Evolutionary conservation across 2,888 invertebrate species (phyloP), one percentile per base, ranked within the genome.

Genomic region (Agrilus mali): DNA sequence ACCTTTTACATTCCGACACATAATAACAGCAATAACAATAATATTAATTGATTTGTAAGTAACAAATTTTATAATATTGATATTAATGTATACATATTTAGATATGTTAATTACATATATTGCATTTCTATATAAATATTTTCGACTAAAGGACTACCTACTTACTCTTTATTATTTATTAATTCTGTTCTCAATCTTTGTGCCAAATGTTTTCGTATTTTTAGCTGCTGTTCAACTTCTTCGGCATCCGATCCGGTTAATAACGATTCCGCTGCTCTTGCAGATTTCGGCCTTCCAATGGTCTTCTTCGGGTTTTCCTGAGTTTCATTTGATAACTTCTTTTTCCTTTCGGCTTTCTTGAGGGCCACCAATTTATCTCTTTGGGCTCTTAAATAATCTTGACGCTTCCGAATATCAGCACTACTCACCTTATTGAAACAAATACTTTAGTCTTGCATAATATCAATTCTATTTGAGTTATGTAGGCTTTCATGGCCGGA

Each of bases 331-430:
- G 75, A 77, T 7, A 93, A 69, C 60, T 86, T 80, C 53, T 84
- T 82, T 59, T 86, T 84, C 15, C 95, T 75, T 16, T 86, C 90
- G 60, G 86, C 82, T 59, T 86, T 87, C 66, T 95, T 96, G 59
- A 94, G 69, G 15, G 86, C 86, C 36, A 95, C 73, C 41, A 96
- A 73, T 61, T 93, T 90, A 65, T 95, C 95, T 17, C 95, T 75
- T 61, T 95, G 94, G 47, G 85, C 80, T 42, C 85, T 79, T 44
- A 96, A 69, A 64, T 94, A 95, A 51, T 85, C 81, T 57, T 90
- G 87, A 1, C 95, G 75, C 44, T 78, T 78, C 47, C 76, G 75
- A 38, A 93, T 68, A 53, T 92, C 90, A 44, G 71, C 71, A 16
- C 69, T 67, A 54, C 71, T 68, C 33, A 74, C 62, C 67, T 72